Evolutionary conservation across 2,113 vertebrate species (phyloP), one percentile per base, ranked within the genome.

Genomic region (Oxyruncus cristatus): DNA sequence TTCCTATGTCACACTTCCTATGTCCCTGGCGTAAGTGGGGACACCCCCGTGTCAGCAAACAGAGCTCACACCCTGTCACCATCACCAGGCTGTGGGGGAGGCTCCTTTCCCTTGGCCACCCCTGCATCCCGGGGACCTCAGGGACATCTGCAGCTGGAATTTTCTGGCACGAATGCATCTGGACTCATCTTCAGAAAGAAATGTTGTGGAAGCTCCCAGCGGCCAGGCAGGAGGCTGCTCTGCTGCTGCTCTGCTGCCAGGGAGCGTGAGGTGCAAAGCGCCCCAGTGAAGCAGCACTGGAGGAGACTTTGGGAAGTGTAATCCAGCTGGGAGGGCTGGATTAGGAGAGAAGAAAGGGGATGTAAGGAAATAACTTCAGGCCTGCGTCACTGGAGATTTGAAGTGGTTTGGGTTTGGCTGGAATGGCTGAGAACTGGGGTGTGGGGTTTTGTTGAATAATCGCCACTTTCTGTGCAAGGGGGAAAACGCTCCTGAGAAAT

Each of bases 1-100:
- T 39, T 32, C 8, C 0, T 8, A 26, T 33, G 52, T 67, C 26
- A 18, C 30, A 1, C 6, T 39, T 32, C 8, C 0, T 8, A 26
- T 33, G 52, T 67, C 26, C 53, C 49, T 55, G 23, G 13, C 9
- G 37, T 5, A 19, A 30, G 26, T 2, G 12, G 30, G 59, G n/a
- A 63, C 32, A 35, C 30, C 30, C 49, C 67, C 16, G 4, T 5
- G 28, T 9, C 9, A 39, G 46, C 42, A 52, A 70, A 41, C 14
- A 14, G 12, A n/a, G 49, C 15, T 6, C 17, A 18, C 21, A 10
- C 28, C n/a, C 24, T 59, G 39, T 27, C 78, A 42, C 19, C 71
- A 27, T 8, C 92, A 32, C 35, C 0, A 0, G 6, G 14, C 76
- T 83, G 47, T 27, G 26, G 19, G 37, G 7, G 22, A 59, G 35